phyloP scores from a whole-genome alignment of 2,113 vertebrate genomes.

The Anarhynchus alexandrinus region DNA sequence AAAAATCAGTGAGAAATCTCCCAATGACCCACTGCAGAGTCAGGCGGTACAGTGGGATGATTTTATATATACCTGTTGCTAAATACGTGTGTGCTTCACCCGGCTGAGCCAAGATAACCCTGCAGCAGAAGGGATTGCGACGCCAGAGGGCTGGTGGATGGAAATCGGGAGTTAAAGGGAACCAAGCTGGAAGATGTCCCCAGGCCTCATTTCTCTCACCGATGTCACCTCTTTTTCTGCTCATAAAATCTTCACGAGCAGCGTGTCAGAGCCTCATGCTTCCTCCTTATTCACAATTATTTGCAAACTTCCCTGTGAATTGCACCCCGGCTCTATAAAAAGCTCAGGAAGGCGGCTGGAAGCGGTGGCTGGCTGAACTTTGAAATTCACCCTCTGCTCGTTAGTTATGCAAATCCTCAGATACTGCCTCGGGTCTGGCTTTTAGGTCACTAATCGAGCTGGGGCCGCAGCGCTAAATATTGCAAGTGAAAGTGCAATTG shows the following conservation, averaged over 20 bases:
- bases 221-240: slow-evolving; percentile 12
- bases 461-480: neutral
- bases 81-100: neutral
- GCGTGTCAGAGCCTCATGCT: slow-evolving; percentile 4
- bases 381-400: slow-evolving; percentile 40
- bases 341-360: slow-evolving; percentile 36
- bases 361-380: neutral
- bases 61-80: neutral
- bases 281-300: slow-evolving; percentile 46
- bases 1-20: neutral
- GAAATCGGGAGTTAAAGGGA: neutral
- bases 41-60: neutral
- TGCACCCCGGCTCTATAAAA: slow-evolving; percentile 47
- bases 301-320: slow-evolving; percentile 60
- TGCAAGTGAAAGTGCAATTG: slow-evolving; percentile 23
- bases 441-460: slow-evolving; percentile 34
- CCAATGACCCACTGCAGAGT: neutral
- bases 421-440: neutral
- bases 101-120: neutral
- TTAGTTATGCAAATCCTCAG: slow-evolving; percentile 47
- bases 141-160: rapidly evolving
- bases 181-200: neutral
- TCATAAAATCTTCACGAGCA: slow-evolving; percentile 35
- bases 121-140: neutral
- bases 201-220: neutral